phyloP scores from a whole-genome alignment of 1,140 invertebrate genomes.

The Calycopis cecrops region DNA sequence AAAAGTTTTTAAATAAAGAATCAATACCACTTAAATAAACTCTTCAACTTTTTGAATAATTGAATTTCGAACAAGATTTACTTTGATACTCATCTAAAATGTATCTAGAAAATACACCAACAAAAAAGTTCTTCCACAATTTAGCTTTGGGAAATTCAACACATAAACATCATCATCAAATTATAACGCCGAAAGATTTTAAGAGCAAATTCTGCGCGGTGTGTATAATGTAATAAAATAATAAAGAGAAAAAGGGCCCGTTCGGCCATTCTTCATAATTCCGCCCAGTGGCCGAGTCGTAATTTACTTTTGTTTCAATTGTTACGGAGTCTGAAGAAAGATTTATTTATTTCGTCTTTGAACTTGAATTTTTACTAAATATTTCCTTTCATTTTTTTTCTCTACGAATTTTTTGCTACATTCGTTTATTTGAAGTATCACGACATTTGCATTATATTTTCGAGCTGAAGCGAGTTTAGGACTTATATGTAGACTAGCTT shows the following conservation, averaged over 20 bases:
- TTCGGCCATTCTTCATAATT: slow-evolving; percentile 49
- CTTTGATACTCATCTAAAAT: too few relatives aligned
- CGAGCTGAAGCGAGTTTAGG: too few relatives aligned
- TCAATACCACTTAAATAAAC: too few relatives aligned
- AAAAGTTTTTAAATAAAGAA: too few relatives aligned
- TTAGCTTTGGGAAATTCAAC: neutral
- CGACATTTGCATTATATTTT: too few relatives aligned
- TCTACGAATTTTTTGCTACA: too few relatives aligned
- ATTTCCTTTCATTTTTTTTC: neutral
- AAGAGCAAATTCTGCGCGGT: neutral
- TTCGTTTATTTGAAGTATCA: too few relatives aligned
- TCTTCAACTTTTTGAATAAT: too few relatives aligned
- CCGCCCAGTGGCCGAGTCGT: slow-evolving; percentile 35
- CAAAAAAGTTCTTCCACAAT: too few relatives aligned
- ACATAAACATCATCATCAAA: neutral
- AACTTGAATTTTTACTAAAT: slow-evolving; percentile 10
- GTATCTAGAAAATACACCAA: too few relatives aligned
- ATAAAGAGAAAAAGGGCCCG: slow-evolving; percentile 23
- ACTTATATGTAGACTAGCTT: too few relatives aligned
- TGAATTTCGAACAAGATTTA: too few relatives aligned
- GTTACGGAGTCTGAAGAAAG: slow-evolving; percentile 49
- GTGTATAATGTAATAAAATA: slow-evolving; percentile 26
- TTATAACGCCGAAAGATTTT: slow-evolving; percentile 5
- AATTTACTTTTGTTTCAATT: slow-evolving; percentile 69
- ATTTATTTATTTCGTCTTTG: slow-evolving; percentile 43